Evolutionary conservation across 1,140 invertebrate species (phyloP), one percentile per base, ranked within the genome.

Genomic region (Yoshiicerus persimilis): DNA sequence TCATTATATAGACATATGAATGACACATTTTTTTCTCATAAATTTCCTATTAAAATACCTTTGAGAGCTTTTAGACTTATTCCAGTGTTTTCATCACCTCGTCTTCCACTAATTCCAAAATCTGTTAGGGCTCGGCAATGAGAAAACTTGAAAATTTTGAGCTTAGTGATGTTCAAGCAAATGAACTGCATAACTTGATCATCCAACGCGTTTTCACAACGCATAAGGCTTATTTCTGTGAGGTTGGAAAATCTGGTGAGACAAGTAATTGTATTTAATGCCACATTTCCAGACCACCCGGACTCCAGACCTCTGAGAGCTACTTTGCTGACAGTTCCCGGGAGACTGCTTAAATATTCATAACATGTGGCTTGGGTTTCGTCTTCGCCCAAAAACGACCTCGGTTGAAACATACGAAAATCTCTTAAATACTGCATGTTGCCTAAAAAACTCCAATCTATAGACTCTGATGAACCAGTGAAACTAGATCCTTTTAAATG

Each of bases 391-490:
- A 66, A 20, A 36, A 80, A 80, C 0, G 85, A 86, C 23, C 64
- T 36, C 20, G 87, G 87, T 38, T 80, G 84, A 47, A 62, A 56
- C 27, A 88, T 86, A 9, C 23, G 34, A 56, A 88, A 88, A 41
- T 86, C 84, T 38, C 34, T 88, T 11, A 88, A 64, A 32, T 75
- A 30, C 16, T 20, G n/a, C 62, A 88, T 86, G 36, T 64, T 75
- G n/a, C 39, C 25, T 23, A 86, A 39, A 84, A 87, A 87, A 2
- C 38, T 32, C 87, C 87, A 87, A n/a, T 87, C 87, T 38, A 87
- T 70, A 13, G 77, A 30, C 9, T 36, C 62, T 2, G 84, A 70
- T n/a, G 87, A 64, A 11, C 64, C 87, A 9, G 38, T 66, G n/a
- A 88, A 88, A 34, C 23, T 27, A 23, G 85, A 38, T 23, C 23